Base-by-base conservation (phyloP, 2,797 vertebrate species). In the Halcyon badia region DNA sequence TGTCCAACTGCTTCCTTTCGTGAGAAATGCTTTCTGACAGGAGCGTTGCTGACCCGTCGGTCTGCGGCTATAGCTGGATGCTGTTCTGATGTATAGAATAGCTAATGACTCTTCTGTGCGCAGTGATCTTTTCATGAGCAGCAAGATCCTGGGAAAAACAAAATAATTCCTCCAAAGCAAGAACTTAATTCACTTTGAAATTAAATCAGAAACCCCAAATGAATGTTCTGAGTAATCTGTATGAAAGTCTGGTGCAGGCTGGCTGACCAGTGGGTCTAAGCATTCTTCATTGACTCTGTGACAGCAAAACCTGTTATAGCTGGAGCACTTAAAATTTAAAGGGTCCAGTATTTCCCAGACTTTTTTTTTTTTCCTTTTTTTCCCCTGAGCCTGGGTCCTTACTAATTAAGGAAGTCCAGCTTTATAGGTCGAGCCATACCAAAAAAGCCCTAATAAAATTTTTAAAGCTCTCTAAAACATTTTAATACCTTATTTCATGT, bases 401-500 rank as follows among this genome's bases (percentile, higher is more conserved):
- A 90, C 82, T 96, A 93, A 96, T 97, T 97, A 94, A 90, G 81
- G 37, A 89, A 92, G 79, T 90, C 81, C 89, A 97, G 66, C n/a
- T 94, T 96, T 93, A 96, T 93, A 96, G 83, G 68, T 91, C 61
- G 24, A 94, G 89, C 68, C 78, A 95, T 91, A 87, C 64, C 65
- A 81, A 93, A 96, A 95, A 95, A 89, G 35, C 44, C 78, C 81
- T 83, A 95, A 87, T 97, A 96, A 96, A 94, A 22, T 4, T 79
- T 97, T 96, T 96, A 96, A 96, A 91, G 93, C 80, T 81, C 94
- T 91, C 77, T 97, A 96, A 97, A 97, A 90, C 41, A 56, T 87
- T 97, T 97, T 96, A 97, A 94, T 95, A 72, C 89, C 87, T 73
- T 91, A 90, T 96, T 95, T 95, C 92, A 95, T 94, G 89, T 96